Conservation (phyloP, 2,113 vertebrate genomes). For the Hyaena hyaena region DNA sequence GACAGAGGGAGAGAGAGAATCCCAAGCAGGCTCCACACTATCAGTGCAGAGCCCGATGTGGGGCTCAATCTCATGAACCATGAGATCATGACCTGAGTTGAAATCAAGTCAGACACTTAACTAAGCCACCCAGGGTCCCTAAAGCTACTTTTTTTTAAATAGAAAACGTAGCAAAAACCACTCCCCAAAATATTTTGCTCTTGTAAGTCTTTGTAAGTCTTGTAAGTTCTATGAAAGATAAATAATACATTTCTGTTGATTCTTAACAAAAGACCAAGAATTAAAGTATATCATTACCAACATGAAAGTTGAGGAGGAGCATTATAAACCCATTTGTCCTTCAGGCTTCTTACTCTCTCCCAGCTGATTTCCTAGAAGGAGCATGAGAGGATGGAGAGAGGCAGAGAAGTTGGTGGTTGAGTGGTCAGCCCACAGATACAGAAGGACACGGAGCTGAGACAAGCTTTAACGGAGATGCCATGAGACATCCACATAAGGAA, state of each 20-base stretch:
- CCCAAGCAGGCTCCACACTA: no score
- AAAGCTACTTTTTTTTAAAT: background rate
- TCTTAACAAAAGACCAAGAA: slow-evolving; percentile 18
- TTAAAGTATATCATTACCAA: background rate
- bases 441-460: background rate
- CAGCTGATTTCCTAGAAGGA: background rate
- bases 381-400: background rate
- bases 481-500: background rate
- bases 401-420: background rate
- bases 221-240: background rate
- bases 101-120: no score
- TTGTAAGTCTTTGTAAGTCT: background rate
- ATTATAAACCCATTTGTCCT: background rate
- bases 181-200: slow-evolving; percentile 11
- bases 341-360: background rate
- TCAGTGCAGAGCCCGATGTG: no score
- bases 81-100: no score
- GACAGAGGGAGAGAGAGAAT: no score
- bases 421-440: background rate
- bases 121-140: no score
- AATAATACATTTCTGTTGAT: background rate
- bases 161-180: background rate
- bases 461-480: background rate
- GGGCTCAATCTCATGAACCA: no score
- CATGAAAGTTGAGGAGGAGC: background rate